Percentiles rank a stretch among this genome's conserved stretches.
Conservation (phyloP, 1,140 invertebrate species). For the Mizuhopecten yessoensis region DNA sequence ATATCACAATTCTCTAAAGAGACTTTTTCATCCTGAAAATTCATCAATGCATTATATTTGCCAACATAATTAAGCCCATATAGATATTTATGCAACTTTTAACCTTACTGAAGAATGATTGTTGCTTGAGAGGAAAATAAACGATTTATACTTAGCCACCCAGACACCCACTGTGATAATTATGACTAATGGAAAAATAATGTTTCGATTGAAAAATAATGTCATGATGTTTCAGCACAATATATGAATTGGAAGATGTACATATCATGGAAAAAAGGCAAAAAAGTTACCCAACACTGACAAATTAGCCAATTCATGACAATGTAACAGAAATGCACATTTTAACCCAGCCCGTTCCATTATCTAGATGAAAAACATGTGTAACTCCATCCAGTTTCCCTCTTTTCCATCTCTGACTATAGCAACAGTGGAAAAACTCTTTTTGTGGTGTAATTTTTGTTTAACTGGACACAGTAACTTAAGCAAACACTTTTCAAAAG, state of each 20-base stretch:
- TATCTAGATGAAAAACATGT: background rate
- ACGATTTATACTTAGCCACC: background rate
- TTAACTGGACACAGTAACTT: background rate
- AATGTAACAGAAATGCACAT: constrained; percentile 14
- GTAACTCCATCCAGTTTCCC: background rate
- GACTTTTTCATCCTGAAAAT: background rate
- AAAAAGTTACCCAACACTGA: background rate
- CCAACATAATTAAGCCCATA: background rate
- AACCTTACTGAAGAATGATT: too few species aligned
- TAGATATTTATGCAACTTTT: too few species aligned
- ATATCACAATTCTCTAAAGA: background rate
- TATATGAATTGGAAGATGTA: background rate
- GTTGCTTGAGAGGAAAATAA: too few species aligned
- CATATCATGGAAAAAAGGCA: background rate
- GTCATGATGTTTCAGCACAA: background rate
- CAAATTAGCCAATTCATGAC: background rate
- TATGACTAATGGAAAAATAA: constrained; percentile 1
- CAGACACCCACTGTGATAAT: background rate
- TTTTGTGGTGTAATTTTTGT: background rate
- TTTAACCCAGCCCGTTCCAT: background rate
- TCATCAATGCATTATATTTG: background rate
- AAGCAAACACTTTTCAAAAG: constrained; percentile 16
- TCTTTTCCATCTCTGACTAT: background rate
- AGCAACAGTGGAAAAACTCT: background rate
- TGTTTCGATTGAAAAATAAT: too few species aligned